Conservation (phyloP, 1,140 invertebrate genomes). For the Drosophila kanapiae region DNA sequence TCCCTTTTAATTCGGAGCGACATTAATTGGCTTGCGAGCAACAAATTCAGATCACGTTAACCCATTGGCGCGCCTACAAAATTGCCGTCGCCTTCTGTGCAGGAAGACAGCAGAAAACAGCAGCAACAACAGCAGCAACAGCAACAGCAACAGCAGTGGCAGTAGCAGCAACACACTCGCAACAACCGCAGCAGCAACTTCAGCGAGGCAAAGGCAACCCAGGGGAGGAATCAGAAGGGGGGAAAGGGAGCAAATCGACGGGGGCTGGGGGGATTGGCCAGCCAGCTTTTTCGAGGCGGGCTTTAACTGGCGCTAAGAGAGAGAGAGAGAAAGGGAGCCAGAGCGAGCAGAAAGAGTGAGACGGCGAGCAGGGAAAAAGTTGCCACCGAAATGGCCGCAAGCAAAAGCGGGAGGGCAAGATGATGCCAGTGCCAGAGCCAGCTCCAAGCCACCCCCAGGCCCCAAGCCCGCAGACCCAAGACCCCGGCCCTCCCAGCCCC, state of each 20-base stretch:
- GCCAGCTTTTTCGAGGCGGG: constrained; percentile 63
- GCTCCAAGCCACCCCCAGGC: neutral
- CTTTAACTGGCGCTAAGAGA: constrained; percentile 63
- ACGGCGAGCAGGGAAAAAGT: constrained; percentile 37
- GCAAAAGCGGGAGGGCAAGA: constrained; percentile 73
- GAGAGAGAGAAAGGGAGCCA: constrained; percentile 1
- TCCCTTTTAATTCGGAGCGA: constrained; percentile 43
- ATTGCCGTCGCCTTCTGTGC: constrained; percentile 74
- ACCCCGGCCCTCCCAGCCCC: neutral
- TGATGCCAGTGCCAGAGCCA: constrained; percentile 21
- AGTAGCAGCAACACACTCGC: constrained; percentile 36
- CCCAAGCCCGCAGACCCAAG: neutral
- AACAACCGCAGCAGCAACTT: constrained; percentile 59
- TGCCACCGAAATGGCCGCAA: constrained; percentile 48
- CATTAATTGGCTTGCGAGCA: constrained; percentile 76
- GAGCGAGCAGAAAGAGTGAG: constrained; percentile 17
- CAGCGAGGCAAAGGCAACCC: constrained; percentile 12
- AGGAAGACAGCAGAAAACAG: constrained; percentile 26
- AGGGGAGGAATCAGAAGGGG: neutral
- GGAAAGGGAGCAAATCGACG: neutral
- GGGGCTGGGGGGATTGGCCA: constrained; percentile 30
- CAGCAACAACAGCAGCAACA: constrained; percentile 22
- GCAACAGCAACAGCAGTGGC: constrained; percentile 5
- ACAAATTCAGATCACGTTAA: constrained; percentile 84
- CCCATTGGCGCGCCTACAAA: constrained; percentile 70